Percentiles rank a stretch among this genome's conserved stretches.
Conservation (phyloP, 2,888 invertebrate species). For the Spatulosminthurus flaviceps region DNA sequence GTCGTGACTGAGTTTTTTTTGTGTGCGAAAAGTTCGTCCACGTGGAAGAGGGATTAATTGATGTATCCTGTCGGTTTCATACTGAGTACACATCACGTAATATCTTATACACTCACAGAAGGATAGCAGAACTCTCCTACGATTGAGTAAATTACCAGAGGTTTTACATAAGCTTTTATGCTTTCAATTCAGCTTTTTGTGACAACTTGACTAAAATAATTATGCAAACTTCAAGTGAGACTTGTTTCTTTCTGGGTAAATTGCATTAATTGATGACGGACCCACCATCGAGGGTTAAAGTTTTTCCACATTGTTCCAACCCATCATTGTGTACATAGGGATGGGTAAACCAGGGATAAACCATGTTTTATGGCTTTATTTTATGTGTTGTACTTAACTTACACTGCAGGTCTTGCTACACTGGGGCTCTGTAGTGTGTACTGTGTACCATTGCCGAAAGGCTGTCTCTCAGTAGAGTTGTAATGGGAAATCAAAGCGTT, state of each 20-base stretch:
- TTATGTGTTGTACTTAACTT: neutral
- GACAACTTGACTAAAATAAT: slow-evolving; percentile 9
- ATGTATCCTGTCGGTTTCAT: too few relatives aligned
- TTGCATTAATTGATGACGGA: slow-evolving; percentile 8
- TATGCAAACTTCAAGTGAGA: slow-evolving; percentile 5
- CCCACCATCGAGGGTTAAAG: slow-evolving; percentile 12
- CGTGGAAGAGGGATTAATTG: slow-evolving; percentile 22
- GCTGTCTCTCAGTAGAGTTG: too few relatives aligned
- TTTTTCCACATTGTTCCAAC: neutral
- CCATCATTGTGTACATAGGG: too few relatives aligned
- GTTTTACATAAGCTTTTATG: slow-evolving; percentile 8
- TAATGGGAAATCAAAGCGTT: too few relatives aligned
- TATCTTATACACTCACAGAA: neutral
- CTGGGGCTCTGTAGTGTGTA: too few relatives aligned
- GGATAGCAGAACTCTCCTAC: neutral
- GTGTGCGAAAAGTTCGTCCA: slow-evolving; percentile 21
- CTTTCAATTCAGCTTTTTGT: neutral
- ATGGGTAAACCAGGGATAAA: neutral
- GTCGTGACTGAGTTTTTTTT: slow-evolving; percentile 5
- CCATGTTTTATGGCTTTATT: neutral
- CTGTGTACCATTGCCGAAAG: too few relatives aligned
- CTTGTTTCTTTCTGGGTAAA: slow-evolving; percentile 23
- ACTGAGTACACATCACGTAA: too few relatives aligned
- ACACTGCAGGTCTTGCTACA: too few relatives aligned
- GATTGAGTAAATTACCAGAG: neutral